Conservation (phyloP, 2,888 invertebrate species). For the Chrysotoxum bicinctum region DNA sequence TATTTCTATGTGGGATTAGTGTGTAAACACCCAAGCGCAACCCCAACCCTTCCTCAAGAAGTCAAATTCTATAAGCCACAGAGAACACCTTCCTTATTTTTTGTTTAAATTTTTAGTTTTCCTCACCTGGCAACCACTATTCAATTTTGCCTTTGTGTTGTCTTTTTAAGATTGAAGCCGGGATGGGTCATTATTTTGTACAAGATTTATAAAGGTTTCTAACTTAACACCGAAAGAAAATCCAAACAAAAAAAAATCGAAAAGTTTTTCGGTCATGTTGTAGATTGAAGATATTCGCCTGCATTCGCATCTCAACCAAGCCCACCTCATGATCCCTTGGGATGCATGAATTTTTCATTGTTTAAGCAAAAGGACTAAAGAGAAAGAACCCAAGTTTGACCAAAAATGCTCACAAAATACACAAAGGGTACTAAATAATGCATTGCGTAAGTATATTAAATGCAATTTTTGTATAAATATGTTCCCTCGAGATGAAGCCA, state of each 20-base stretch:
- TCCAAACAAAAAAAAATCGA: not conserved
- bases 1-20: too few species aligned
- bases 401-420: slow-evolving; percentile 15
- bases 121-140: not conserved
- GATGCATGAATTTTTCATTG: slow-evolving; percentile 71
- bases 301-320: slow-evolving; percentile 25
- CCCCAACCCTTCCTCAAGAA: too few species aligned
- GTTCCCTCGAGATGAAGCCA: slow-evolving; percentile 56
- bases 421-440: slow-evolving; percentile 64
- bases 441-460: slow-evolving; percentile 67
- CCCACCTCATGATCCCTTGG: slow-evolving; percentile 36
- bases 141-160: slow-evolving; percentile 42
- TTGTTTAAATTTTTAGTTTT: not conserved
- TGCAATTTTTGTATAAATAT: slow-evolving; percentile 70
- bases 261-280: slow-evolving; percentile 37
- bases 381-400: slow-evolving; percentile 28
- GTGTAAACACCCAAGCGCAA: too few species aligned
- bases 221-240: slow-evolving; percentile 41
- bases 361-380: slow-evolving; percentile 48
- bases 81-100: not conserved
- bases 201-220: slow-evolving; percentile 66
- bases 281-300: not conserved
- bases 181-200: slow-evolving; percentile 64
- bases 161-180: slow-evolving; percentile 47
- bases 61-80: too few species aligned